Conservation (phyloP, 1,140 invertebrate genomes). For the Drosophila lini region DNA sequence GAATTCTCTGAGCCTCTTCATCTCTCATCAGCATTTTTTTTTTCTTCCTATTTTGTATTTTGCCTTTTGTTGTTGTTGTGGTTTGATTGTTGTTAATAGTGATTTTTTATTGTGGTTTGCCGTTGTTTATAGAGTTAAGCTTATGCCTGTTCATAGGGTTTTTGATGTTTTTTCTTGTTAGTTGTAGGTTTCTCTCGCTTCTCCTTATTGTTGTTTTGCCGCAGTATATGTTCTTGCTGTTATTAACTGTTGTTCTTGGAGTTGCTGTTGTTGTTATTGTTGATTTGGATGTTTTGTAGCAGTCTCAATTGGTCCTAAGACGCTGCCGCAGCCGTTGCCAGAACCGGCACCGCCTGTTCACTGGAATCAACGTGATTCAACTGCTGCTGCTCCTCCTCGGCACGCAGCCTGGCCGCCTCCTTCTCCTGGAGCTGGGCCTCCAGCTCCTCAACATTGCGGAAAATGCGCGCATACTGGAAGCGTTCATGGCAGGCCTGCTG, state of each 20-base stretch:
- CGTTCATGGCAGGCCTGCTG: slow-evolving; percentile 89
- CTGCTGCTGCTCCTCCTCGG: slow-evolving; percentile 70
- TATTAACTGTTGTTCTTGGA: slow-evolving; percentile 26
- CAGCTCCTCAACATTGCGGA: slow-evolving; percentile 84
- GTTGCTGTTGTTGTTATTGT: slow-evolving; percentile 29
- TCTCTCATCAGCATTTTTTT: slow-evolving; percentile 22
- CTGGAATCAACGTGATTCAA: slow-evolving; percentile 70
- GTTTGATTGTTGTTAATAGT: slow-evolving; percentile 47
- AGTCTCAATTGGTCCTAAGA: slow-evolving; percentile 67
- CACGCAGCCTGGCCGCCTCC: slow-evolving; percentile 68
- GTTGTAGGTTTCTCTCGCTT: slow-evolving; percentile 32
- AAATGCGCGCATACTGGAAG: slow-evolving; percentile 91
- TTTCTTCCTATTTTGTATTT: slow-evolving; percentile 4
- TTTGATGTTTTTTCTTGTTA: slow-evolving; percentile 19
- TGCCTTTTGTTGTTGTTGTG: slow-evolving; percentile 34
- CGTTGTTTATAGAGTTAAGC: slow-evolving; percentile 59
- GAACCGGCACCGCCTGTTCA: slow-evolving; percentile 40
- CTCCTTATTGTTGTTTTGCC: slow-evolving; percentile 39
- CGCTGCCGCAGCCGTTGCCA: slow-evolving; percentile 47
- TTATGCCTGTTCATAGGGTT: slow-evolving; percentile 58
- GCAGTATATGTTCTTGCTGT: slow-evolving; percentile 41
- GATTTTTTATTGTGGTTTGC: slow-evolving; percentile 44
- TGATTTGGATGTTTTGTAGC: slow-evolving; percentile 31
- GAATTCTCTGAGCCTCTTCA: slow-evolving; percentile 15
- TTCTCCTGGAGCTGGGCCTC: slow-evolving; percentile 72